These are phyloP conservation scores for Phasianus colchicus DNA, from an alignment of 2,113 vertebrate genomes.

Conservation along the genomic window DNA sequence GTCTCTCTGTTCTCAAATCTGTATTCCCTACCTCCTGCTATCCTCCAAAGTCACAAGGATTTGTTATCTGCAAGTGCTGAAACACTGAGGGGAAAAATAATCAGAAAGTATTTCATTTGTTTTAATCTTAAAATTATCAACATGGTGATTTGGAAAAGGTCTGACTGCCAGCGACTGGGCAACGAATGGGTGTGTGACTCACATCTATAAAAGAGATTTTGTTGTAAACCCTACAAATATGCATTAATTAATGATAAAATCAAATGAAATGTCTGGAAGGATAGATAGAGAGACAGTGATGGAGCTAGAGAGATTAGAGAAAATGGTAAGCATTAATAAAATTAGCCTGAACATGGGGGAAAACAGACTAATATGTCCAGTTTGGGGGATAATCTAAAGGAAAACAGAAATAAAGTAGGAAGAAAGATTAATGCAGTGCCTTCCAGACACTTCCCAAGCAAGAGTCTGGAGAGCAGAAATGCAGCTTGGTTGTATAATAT, in stretches of 20 bases:
- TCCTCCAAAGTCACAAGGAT: neutral
- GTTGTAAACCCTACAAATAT: neutral
- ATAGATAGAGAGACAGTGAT: neutral
- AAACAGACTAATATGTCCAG: neutral
- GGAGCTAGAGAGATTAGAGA: neutral
- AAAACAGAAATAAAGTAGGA: neutral
- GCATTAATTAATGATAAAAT: conserved; percentile 34
- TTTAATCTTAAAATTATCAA: neutral
- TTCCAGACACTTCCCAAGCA: neutral
- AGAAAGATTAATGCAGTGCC: neutral
- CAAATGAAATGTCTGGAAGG: neutral
- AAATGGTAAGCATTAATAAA: neutral
- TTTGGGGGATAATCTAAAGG: neutral
- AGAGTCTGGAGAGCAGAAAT: conserved; percentile 27
- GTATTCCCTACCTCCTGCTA: neutral
- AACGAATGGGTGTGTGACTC: neutral
- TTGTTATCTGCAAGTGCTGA: neutral
- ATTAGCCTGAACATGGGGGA: neutral
- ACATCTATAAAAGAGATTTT: neutral
- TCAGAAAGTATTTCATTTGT: neutral
- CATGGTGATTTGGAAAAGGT: neutral
- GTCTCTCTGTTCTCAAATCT: neutral
- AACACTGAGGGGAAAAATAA: neutral
- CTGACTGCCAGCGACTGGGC: neutral
- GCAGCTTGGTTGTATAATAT: neutral